phyloP scores from a whole-genome alignment of 2,797 vertebrate genomes.

The Channa striata region DNA sequence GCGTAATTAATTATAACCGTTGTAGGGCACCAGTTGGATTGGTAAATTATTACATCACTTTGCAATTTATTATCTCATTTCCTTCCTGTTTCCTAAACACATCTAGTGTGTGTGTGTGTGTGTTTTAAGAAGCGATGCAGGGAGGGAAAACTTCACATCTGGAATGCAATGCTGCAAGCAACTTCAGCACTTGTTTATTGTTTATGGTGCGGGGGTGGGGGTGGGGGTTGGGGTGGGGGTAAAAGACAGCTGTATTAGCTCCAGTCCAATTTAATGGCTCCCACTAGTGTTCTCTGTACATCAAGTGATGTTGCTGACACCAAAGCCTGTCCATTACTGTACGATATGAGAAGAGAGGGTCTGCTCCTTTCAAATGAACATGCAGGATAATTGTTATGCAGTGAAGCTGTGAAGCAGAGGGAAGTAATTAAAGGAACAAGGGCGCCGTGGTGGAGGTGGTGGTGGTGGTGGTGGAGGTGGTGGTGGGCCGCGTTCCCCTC shows the following conservation, averaged over 20 bases:
- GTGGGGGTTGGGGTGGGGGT: too few relatives aligned
- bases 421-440: conserved; percentile 85
- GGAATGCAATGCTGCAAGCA: conserved; percentile 12
- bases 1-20: conserved; percentile 10
- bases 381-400: conserved; percentile 81
- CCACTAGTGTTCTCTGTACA: conserved; percentile 53
- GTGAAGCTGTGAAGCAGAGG: conserved; percentile 78
- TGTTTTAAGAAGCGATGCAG: not conserved
- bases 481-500: conserved; percentile 56
- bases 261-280: conserved; percentile 47
- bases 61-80: conserved; percentile 13
- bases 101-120: too few relatives aligned
- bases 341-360: conserved; percentile 49
- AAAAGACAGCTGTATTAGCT: conserved; percentile 49
- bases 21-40: conserved; percentile 8
- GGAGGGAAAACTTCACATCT: conserved; percentile 17
- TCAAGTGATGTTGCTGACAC: conserved; percentile 67
- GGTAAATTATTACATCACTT: conserved; percentile 17
- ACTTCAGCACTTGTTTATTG: conserved; percentile 34
- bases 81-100: conserved; percentile 4
- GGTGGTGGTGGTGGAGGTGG: conserved; percentile 56
- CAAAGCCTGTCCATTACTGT: conserved; percentile 53
- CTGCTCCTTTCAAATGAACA: conserved; percentile 71
- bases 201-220: conserved; percentile 34
- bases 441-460: conserved; percentile 60